Conservation (phyloP, 35 echinoderm and acorn worm species). For the Amphiura filiformis region DNA sequence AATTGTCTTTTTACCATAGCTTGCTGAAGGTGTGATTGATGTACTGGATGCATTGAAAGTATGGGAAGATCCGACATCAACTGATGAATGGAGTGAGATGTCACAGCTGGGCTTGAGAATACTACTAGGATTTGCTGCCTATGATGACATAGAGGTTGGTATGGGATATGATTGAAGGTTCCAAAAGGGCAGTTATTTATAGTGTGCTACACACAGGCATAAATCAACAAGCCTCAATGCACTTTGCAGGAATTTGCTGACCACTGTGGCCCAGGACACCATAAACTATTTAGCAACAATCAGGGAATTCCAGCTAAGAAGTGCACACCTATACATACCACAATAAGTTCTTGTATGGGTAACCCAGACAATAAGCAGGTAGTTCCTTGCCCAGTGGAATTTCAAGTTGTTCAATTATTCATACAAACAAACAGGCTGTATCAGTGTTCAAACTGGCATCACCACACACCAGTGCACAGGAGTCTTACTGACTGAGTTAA, state of each 20-base stretch:
- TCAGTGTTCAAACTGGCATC: too few relatives aligned
- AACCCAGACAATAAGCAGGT: too few relatives aligned
- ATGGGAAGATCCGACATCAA: constrained; percentile 46
- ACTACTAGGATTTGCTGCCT: constrained; percentile 64
- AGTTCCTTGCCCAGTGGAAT: too few relatives aligned
- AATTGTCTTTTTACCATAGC: constrained; percentile 18
- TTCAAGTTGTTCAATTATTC: too few relatives aligned
- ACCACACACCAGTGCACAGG: too few relatives aligned
- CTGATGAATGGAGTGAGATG: constrained; percentile 80
- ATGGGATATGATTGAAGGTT: neutral
- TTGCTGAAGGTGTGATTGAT: constrained; percentile 64
- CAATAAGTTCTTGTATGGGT: neutral
- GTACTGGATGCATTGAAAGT: constrained; percentile 68
- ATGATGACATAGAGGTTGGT: constrained; percentile 73
- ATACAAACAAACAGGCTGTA: too few relatives aligned
- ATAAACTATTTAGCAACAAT: neutral
- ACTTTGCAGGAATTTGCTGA: too few relatives aligned
- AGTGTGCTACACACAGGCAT: too few relatives aligned
- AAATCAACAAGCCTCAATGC: too few relatives aligned
- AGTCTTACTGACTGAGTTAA: too few relatives aligned
- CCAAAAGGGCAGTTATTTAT: neutral
- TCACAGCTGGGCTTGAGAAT: constrained; percentile 74
- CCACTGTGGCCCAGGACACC: too few relatives aligned
- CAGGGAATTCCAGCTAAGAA: neutral
- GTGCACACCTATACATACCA: neutral